phyloP scores from a whole-genome alignment of 30 jellyfish, hydroid and myxozoan species.

The Aurelia coerulea region DNA sequence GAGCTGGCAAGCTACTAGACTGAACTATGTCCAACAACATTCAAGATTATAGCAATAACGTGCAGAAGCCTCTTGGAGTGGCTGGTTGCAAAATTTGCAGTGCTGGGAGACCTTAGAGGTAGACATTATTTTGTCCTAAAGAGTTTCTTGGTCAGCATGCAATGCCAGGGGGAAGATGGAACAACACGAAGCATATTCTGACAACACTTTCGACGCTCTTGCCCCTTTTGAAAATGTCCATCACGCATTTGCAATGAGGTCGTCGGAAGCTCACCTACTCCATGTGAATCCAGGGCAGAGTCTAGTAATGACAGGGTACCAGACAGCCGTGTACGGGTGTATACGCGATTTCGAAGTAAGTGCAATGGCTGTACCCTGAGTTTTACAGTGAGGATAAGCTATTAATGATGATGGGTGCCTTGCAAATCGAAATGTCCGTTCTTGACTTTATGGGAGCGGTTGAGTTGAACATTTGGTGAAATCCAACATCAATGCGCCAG shows the following conservation, averaged over 20 bases:
- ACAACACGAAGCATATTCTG: constrained; percentile 12
- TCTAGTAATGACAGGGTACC: constrained; percentile 4
- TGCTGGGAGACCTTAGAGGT: constrained; percentile 3
- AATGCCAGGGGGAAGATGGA: constrained; percentile 23
- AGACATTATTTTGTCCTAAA: background rate
- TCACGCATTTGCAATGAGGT: background rate
- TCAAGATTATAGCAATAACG: background rate
- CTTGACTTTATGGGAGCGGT: constrained; percentile 69
- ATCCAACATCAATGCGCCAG: constrained; percentile 49
- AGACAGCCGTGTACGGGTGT: no score
- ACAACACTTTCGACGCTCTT: constrained; percentile 19
- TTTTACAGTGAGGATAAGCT: constrained; percentile 40
- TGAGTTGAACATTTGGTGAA: constrained; percentile 59
- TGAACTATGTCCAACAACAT: background rate
- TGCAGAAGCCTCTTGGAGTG: background rate
- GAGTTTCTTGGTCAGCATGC: constrained; percentile 34
- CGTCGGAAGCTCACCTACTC: background rate
- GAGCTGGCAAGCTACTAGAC: constrained; percentile 9
- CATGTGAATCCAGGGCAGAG: constrained; percentile 6
- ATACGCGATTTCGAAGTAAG: constrained; percentile 10
- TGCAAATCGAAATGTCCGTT: constrained; percentile 60
- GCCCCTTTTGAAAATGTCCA: background rate
- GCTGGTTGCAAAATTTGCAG: constrained; percentile 6
- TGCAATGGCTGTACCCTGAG: constrained; percentile 57
- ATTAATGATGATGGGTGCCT: constrained; percentile 72